phyloP scores from a whole-genome alignment of 2,888 invertebrate genomes.

The Chelonus formosanus region DNA sequence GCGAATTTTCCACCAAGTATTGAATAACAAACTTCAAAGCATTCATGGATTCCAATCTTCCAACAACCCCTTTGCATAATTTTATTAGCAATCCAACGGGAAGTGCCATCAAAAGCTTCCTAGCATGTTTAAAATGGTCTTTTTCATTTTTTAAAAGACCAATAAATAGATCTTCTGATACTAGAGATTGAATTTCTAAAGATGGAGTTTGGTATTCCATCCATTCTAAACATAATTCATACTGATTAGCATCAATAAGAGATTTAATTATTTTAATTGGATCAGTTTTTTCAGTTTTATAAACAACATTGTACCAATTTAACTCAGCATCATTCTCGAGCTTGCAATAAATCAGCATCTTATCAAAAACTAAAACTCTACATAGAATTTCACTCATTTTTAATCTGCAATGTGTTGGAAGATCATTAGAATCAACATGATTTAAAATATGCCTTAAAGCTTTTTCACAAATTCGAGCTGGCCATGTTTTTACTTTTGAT shows the following conservation, averaged over 20 bases:
- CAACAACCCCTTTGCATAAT: slow-evolving; percentile 73
- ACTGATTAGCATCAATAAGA: slow-evolving; percentile 70
- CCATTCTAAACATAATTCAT: slow-evolving; percentile 76
- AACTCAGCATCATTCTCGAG: slow-evolving; percentile 42
- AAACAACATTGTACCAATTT: slow-evolving; percentile 53
- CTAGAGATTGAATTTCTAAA: slow-evolving; percentile 68
- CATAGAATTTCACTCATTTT: slow-evolving; percentile 54
- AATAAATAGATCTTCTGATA: slow-evolving; percentile 68
- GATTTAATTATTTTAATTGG: slow-evolving; percentile 68
- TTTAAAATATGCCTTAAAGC: slow-evolving; percentile 52
- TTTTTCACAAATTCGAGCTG: slow-evolving; percentile 52
- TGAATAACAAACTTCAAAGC: slow-evolving; percentile 73
- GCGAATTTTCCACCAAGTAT: slow-evolving; percentile 68
- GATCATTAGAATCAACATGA: slow-evolving; percentile 47
- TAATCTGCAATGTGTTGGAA: slow-evolving; percentile 51
- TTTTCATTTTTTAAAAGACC: slow-evolving; percentile 69
- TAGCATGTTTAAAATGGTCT: slow-evolving; percentile 53
- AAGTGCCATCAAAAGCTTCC: slow-evolving; percentile 69
- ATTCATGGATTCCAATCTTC: slow-evolving; percentile 71
- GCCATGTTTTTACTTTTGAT: slow-evolving; percentile 54
- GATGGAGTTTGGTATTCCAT: slow-evolving; percentile 72
- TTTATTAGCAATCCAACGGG: slow-evolving; percentile 70
- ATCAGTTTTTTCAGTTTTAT: slow-evolving; percentile 63
- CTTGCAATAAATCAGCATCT: slow-evolving; percentile 55
- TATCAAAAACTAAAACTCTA: slow-evolving; percentile 54